Percentiles rank a stretch among this genome's conserved stretches.
Evolutionary conservation across 2,888 invertebrate species (phyloP).

Genomic region (Drosophila pseudotalamancana): DNA sequence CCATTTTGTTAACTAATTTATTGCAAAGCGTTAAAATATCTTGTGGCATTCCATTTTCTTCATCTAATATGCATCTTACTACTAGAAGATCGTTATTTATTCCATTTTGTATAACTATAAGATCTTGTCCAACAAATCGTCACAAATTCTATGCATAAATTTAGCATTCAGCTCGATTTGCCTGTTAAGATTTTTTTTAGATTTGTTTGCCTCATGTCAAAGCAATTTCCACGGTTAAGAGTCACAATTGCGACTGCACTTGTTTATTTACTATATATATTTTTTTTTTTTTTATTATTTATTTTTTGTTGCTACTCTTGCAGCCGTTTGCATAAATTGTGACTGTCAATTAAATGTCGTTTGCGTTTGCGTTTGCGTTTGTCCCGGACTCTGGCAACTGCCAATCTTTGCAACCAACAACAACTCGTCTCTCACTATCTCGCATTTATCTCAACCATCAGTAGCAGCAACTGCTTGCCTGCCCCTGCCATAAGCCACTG

Average conservation of each 20-base stretch:
- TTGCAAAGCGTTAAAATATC: neutral
- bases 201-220: constrained; percentile 36
- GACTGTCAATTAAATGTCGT: constrained; percentile 72
- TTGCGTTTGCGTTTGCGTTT: constrained; percentile 52
- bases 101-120: neutral
- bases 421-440: constrained; percentile 42
- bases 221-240: constrained; percentile 49
- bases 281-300: constrained; percentile 27
- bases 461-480: constrained; percentile 24
- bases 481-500: constrained; percentile 1
- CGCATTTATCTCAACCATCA: constrained; percentile 51
- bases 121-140: constrained; percentile 9
- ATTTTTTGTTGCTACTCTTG: constrained; percentile 20
- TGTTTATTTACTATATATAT: constrained; percentile 30
- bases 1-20: neutral
- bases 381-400: constrained; percentile 53
- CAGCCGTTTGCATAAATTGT: constrained; percentile 77
- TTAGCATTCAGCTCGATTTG: neutral
- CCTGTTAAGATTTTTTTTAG: constrained; percentile 4
- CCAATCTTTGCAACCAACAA: constrained; percentile 53
- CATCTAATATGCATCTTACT: neutral
- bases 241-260: constrained; percentile 42
- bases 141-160: constrained; percentile 16
- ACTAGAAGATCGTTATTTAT: neutral
- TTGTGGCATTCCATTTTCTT: neutral